Percentiles rank a stretch among this genome's conserved stretches.
phyloP scores from a whole-genome alignment of 2,888 invertebrate genomes.

The Flexamia atlantica region DNA sequence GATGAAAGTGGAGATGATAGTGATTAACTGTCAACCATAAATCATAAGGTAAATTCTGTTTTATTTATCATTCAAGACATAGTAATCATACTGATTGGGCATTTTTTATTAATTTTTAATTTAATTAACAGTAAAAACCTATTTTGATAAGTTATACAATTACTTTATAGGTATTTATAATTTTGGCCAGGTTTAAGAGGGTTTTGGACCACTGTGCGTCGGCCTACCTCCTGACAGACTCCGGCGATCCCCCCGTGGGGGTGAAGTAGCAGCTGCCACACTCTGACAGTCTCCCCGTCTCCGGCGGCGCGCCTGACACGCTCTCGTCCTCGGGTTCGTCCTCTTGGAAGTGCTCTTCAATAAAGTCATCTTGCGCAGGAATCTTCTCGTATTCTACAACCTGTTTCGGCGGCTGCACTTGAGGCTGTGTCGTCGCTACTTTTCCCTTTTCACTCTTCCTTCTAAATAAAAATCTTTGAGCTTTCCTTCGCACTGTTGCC shows the following conservation, averaged over 20 bases:
- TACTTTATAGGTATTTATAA: too few relatives aligned
- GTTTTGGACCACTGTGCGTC: too few relatives aligned
- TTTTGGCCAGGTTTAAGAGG: too few relatives aligned
- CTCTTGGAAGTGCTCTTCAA: constrained; percentile 40
- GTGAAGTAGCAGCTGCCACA: constrained; percentile 49
- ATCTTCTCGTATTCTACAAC: constrained; percentile 23
- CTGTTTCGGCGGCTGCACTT: not conserved
- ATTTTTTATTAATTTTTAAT: too few relatives aligned
- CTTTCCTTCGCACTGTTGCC: constrained; percentile 4
- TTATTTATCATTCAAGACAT: too few relatives aligned
- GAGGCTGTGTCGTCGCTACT: not conserved
- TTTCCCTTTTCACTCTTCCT: constrained; percentile 25
- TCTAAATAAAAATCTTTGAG: not conserved
- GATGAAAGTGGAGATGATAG: too few relatives aligned
- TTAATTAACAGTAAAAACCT: too few relatives aligned
- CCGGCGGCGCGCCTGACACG: not conserved
- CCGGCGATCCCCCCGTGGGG: constrained; percentile 14
- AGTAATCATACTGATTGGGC: too few relatives aligned
- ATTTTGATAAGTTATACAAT: too few relatives aligned
- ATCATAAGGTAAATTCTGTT: too few relatives aligned
- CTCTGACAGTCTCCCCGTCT: constrained; percentile 14
- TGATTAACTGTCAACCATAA: too few relatives aligned
- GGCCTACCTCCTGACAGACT: not conserved
- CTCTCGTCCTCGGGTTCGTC: not conserved
- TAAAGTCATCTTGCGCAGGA: constrained; percentile 40